Percentiles rank a stretch among this genome's conserved stretches.
Evolutionary conservation across 2,888 invertebrate species (phyloP).

Genomic region (Pterostichus niger): DNA sequence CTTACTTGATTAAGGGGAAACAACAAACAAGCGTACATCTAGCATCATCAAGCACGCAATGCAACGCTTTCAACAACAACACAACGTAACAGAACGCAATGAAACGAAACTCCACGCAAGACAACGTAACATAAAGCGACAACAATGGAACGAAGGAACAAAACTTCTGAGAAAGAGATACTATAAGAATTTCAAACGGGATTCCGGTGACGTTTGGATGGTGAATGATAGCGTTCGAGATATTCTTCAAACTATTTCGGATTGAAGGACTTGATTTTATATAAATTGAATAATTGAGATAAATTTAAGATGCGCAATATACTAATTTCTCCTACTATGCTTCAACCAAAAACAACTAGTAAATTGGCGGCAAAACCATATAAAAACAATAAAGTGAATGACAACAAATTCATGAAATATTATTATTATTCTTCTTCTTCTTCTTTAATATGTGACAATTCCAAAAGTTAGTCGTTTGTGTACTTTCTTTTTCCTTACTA

Average conservation of each 20-base stretch:
- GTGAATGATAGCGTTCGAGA: neutral
- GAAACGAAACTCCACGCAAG: neutral
- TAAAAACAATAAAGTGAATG: no score
- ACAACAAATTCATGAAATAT: no score
- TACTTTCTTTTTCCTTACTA: no score
- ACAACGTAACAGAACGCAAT: conserved; percentile 1
- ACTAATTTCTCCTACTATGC: no score
- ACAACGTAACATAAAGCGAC: conserved; percentile 7
- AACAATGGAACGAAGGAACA: conserved; percentile 36
- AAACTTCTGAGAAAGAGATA: conserved; percentile 35
- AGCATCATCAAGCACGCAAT: conserved; percentile 37
- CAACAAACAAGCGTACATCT: conserved; percentile 15
- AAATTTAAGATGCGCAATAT: no score
- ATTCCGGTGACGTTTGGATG: conserved; percentile 15
- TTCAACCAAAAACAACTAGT: no score
- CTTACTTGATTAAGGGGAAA: conserved; percentile 49
- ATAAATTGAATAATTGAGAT: conserved; percentile 27
- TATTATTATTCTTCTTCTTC: no score
- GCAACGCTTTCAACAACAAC: neutral
- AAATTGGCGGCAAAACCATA: no score
- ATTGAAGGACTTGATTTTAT: neutral
- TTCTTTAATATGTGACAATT: no score
- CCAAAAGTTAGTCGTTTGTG: no score
- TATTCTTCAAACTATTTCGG: neutral
- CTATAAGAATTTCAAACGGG: conserved; percentile 39